phyloP scores from a whole-genome alignment of 2,113 vertebrate genomes.

The Dipodomys merriami region DNA sequence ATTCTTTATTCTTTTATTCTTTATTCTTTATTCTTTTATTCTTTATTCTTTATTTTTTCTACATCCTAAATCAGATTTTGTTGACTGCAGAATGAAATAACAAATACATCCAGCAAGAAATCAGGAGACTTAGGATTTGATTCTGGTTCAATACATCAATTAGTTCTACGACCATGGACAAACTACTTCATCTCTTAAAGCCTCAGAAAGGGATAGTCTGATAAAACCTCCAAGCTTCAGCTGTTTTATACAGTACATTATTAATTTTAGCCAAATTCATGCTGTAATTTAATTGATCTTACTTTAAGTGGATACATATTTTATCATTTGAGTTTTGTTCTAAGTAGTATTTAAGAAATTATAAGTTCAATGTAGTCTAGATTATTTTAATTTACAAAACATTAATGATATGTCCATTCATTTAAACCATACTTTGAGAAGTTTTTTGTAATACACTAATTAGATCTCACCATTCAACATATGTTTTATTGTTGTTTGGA shows the following conservation, averaged over 20 bases:
- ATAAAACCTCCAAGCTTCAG: neutral
- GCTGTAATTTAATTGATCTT: conserved; percentile 20
- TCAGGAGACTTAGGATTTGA: neutral
- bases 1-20: too few species aligned
- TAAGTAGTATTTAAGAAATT: conserved; percentile 54
- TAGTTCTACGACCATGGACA: neutral
- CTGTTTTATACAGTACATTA: neutral
- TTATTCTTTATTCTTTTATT: too few species aligned
- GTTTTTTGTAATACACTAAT: conserved; percentile 12
- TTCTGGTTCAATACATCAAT: neutral
- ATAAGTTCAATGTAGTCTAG: neutral
- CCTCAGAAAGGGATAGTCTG: neutral
- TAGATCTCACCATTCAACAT: neutral
- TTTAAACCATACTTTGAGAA: conserved; percentile 6
- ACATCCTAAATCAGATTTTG: neutral
- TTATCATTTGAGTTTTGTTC: neutral
- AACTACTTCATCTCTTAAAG: neutral
- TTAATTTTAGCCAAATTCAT: conserved; percentile 18
- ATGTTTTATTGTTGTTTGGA: too few species aligned
- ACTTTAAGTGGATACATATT: conserved; percentile 39
- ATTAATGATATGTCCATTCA: neutral
- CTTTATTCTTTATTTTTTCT: too few species aligned
- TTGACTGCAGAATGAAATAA: neutral
- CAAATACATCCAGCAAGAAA: neutral
- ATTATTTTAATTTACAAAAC: conserved; percentile 47